Evolutionary conservation across 2,888 invertebrate species (phyloP).

Genomic region (Sarcophaga subvicina): DNA sequence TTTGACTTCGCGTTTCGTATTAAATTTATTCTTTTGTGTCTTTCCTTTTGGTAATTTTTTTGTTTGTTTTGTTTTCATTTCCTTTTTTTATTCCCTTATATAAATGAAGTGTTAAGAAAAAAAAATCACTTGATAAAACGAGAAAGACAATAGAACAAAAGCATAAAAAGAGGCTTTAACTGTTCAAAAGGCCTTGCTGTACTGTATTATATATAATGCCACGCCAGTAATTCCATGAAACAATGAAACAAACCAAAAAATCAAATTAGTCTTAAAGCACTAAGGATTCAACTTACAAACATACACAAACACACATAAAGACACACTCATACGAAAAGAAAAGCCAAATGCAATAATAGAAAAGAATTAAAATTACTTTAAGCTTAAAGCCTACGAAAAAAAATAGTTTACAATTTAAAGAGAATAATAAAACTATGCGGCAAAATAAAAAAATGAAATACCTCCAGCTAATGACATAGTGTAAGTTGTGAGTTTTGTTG

Average conservation of each 20-base stretch:
- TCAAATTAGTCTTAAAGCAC: neutral
- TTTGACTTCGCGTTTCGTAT: slow-evolving; percentile 44
- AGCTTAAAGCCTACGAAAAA: too few species aligned
- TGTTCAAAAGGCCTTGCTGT: slow-evolving; percentile 38
- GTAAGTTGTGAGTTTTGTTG: too few species aligned
- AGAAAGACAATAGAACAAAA: slow-evolving; percentile 34
- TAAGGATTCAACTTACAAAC: neutral
- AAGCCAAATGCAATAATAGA: too few species aligned
- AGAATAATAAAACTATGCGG: too few species aligned
- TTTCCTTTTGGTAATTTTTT: neutral
- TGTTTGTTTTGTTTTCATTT: neutral
- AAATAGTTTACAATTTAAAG: too few species aligned
- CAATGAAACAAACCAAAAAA: slow-evolving; percentile 33
- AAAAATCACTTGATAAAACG: slow-evolving; percentile 45
- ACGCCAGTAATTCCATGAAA: slow-evolving; percentile 19
- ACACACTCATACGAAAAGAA: neutral
- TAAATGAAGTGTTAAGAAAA: slow-evolving; percentile 52
- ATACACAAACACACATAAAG: neutral
- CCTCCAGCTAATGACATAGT: too few species aligned
- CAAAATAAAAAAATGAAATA: too few species aligned
- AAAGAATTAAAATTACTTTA: too few species aligned
- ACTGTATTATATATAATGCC: slow-evolving; percentile 30
- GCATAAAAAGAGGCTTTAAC: slow-evolving; percentile 28
- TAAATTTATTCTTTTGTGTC: slow-evolving; percentile 23
- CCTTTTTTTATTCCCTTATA: neutral